These are phyloP conservation scores for Smithornis capensis DNA, from an alignment of 2,113 vertebrate species.

Conservation along the genomic window DNA sequence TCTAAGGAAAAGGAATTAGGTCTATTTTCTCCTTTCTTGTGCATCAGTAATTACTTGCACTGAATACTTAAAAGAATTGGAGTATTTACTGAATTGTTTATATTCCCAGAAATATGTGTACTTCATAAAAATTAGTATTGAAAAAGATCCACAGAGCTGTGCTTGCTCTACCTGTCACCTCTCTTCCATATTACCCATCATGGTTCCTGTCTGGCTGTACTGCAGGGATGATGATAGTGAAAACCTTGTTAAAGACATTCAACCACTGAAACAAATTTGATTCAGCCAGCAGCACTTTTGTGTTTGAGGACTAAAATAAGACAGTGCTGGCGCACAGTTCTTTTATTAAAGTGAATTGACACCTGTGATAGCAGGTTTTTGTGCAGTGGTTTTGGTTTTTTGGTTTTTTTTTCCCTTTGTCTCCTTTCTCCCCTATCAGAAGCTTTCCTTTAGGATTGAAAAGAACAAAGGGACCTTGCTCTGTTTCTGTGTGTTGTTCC, in stretches of 20 bases:
- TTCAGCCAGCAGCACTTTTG: neutral
- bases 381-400: no score
- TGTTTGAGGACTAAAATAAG: neutral
- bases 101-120: neutral
- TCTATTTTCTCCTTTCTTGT: neutral
- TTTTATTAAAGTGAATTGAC: neutral
- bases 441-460: neutral
- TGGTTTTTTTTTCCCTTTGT: neutral
- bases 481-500: neutral
- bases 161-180: neutral
- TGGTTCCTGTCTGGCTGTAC: neutral
- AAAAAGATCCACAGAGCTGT: neutral
- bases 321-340: rapidly evolving
- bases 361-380: neutral
- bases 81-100: neutral
- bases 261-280: neutral
- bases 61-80: neutral
- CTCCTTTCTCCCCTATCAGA: neutral
- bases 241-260: neutral
- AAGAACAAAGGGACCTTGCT: conserved; percentile 24
- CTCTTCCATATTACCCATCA: neutral
- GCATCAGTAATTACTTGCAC: neutral
- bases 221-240: neutral
- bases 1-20: neutral
- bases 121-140: neutral